Evolutionary conservation across 2,113 vertebrate species (phyloP), one percentile per base, ranked within the genome.

Genomic region (Catharus fuscescens): DNA sequence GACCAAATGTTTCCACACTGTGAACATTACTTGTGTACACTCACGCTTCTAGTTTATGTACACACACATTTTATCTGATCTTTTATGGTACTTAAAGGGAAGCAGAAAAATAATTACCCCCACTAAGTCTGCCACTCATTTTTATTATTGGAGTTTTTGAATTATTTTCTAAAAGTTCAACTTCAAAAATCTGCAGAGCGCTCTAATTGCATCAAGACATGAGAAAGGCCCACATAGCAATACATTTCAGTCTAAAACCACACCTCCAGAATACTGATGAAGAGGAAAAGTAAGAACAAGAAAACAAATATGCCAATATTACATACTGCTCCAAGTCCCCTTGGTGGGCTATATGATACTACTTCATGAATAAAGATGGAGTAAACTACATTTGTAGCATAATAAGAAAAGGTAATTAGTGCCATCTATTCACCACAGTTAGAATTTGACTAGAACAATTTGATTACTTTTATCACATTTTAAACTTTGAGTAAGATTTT

Each of bases 351-450:
- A 96, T 96, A 90, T 86, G 94, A 88, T 97, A 96, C 93, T 92
- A 97, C 97, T 98, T 98, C 98, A 98, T 99, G 98, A 99, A 99
- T 99, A 98, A 98, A 98, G 98, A 99, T 98, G 96, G 97, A 97
- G 96, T 94, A 98, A 99, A 98, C 97, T 96, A 97, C 98, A 98
- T 99, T 98, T 98, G 97, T 97, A 97, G 97, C 97, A 98, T 99
- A 99, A 99, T 99, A 98, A 98, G 98, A 98, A 98, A 98, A 98
- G 97, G 98, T 99, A 99, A 99, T 99, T 99, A 99, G 99, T 99
- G 98, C 98, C 98, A 99, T 99, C 98, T 98, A 99, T 99, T 99
- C 99, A 99, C 98, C 98, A 98, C 98, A 98, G 98, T 98, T 98
- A 98, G 98, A 98, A 98, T 98, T 98, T 98, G 98, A 99, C 98